These are phyloP conservation scores for Nipponacmea schrenckii DNA, from an alignment of 2,888 invertebrate species.

Conservation along the genomic window DNA sequence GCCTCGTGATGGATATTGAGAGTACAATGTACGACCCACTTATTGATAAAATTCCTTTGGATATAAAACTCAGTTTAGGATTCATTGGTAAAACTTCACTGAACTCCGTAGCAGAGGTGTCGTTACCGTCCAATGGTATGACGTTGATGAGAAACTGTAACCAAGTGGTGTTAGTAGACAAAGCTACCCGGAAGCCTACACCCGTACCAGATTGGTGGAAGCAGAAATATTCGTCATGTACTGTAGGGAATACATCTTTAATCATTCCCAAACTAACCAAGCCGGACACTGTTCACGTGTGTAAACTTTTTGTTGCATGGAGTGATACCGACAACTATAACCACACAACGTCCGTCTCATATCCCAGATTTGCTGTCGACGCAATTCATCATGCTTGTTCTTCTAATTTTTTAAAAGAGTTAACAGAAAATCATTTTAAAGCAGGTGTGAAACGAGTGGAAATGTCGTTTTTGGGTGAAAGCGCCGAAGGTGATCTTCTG, in stretches of 20 bases:
- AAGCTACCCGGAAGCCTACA: constrained; percentile 47
- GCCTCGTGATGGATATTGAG: constrained; percentile 36
- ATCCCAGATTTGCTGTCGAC: constrained; percentile 44
- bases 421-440: constrained; percentile 35
- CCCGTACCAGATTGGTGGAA: constrained; percentile 60
- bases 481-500: constrained; percentile 49
- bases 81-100: constrained; percentile 45
- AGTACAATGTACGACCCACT: constrained; percentile 35
- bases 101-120: constrained; percentile 36
- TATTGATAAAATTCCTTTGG: constrained; percentile 38
- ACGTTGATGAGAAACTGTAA: constrained; percentile 39
- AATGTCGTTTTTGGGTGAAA: constrained; percentile 53
- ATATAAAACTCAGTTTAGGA: constrained; percentile 38
- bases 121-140: constrained; percentile 27
- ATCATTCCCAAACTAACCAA: constrained; percentile 37
- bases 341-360: constrained; percentile 50
- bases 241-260: constrained; percentile 33
- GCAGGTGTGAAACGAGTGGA: constrained; percentile 47
- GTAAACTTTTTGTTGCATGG: constrained; percentile 38
- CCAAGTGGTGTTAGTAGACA: constrained; percentile 55
- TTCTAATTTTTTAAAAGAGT: not conserved
- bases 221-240: constrained; percentile 44
- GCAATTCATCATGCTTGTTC: constrained; percentile 36
- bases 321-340: constrained; percentile 48
- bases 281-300: constrained; percentile 36